Percentiles rank a stretch among this genome's conserved stretches.
Evolutionary conservation across 1,140 invertebrate genomes (phyloP).

Genomic region (Dreissena rostriformis): DNA sequence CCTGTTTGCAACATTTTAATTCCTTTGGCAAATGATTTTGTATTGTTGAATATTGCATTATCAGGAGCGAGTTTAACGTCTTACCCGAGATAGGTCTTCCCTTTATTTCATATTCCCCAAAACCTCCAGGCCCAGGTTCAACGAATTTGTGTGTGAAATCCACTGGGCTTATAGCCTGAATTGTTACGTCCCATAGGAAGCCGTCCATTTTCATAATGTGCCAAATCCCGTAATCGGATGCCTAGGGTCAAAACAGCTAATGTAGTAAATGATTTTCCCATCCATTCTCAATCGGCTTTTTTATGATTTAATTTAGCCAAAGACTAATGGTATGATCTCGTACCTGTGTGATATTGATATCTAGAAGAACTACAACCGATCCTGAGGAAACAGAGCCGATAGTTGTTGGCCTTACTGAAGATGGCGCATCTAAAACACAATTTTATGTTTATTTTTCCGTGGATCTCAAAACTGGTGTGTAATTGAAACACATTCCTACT

Average conservation of each 20-base stretch:
- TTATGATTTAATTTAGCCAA: too few species aligned
- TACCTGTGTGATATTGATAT: constrained; percentile 44
- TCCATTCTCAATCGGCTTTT: too few species aligned
- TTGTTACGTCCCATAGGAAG: constrained; percentile 36
- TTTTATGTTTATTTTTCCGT: too few species aligned
- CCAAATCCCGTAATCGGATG: constrained; percentile 33
- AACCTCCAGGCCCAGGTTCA: constrained; percentile 30
- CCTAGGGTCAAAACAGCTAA: neutral
- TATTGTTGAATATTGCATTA: neutral
- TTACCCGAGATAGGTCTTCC: constrained; percentile 48
- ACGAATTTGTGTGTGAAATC: constrained; percentile 54
- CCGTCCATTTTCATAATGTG: constrained; percentile 26
- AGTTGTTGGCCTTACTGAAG: neutral
- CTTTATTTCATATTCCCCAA: constrained; percentile 49
- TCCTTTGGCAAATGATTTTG: neutral
- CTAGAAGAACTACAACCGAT: constrained; percentile 24
- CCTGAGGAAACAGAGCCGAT: constrained; percentile 26
- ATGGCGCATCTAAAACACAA: neutral
- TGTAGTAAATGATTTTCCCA: too few species aligned
- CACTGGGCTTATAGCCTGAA: constrained; percentile 26
- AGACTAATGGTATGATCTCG: too few species aligned
- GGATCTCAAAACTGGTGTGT: too few species aligned
- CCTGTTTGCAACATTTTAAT: neutral
- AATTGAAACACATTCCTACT: too few species aligned
- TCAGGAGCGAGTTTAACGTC: neutral